Conservation (phyloP, 2,113 vertebrate species). For the Scomber scombrus region DNA sequence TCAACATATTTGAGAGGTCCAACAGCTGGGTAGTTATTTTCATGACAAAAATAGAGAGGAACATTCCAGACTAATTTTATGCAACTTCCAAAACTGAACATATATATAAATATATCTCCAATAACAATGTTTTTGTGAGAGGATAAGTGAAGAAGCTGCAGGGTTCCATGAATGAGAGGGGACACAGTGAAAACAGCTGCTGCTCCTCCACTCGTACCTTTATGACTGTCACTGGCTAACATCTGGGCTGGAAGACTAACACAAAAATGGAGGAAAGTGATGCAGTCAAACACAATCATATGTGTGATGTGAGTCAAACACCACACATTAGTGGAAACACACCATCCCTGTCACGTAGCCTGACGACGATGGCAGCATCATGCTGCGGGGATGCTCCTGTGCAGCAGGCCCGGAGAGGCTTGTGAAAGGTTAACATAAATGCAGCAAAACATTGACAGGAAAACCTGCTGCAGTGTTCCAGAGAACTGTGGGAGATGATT, state of each 20-base stretch:
- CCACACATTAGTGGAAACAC: not conserved
- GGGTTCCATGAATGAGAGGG: not conserved
- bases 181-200: not conserved
- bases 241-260: not conserved
- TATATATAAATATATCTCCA: too few species aligned
- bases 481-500: not conserved
- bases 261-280: not conserved
- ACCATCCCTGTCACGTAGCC: not conserved
- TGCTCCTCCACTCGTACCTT: too few species aligned
- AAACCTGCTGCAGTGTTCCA: not conserved
- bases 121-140: too few species aligned
- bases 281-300: too few species aligned
- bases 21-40: not conserved
- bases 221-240: not conserved
- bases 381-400: not conserved
- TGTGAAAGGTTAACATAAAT: constrained; percentile 8
- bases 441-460: not conserved
- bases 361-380: not conserved
- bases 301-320: not conserved
- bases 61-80: not conserved
- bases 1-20: not conserved
- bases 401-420: not conserved
- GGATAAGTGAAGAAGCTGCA: not conserved
- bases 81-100: not conserved
- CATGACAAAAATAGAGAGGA: not conserved